These are phyloP conservation scores for Gambusia affinis DNA, from an alignment of 2,113 vertebrate species.

Conservation along the genomic window DNA sequence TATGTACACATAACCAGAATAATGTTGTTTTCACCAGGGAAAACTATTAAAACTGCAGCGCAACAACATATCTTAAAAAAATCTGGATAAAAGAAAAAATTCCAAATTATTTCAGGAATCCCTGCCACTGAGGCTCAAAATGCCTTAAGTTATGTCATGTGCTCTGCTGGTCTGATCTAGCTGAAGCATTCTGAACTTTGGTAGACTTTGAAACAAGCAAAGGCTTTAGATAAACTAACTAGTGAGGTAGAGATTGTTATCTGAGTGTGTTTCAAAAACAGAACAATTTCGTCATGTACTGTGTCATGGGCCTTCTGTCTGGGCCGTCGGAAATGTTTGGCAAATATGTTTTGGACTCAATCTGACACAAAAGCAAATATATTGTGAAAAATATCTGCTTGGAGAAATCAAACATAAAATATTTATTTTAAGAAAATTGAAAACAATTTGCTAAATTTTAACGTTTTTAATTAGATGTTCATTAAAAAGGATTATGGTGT, in stretches of 20 bases:
- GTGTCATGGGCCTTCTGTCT: background rate
- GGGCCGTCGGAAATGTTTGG: background rate
- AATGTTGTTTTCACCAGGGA: background rate
- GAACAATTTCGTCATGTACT: background rate
- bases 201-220: background rate
- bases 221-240: constrained; percentile 1
- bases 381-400: background rate
- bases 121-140: background rate
- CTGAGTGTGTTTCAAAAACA: background rate
- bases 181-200: constrained; percentile 4
- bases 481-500: background rate
- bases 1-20: too few relatives aligned
- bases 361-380: background rate
- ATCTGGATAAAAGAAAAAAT: too few relatives aligned
- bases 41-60: background rate
- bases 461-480: background rate
- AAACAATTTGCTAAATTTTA: background rate
- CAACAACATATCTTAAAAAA: background rate
- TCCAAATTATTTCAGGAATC: background rate
- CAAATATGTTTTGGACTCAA: background rate
- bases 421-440: background rate
- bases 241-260: background rate
- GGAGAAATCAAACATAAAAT: background rate
- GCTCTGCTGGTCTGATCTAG: background rate
- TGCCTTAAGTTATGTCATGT: background rate